Evolutionary conservation across 2,888 invertebrate genomes (phyloP), one percentile per base, ranked within the genome.

Genomic region (Mactromeris polynyma): DNA sequence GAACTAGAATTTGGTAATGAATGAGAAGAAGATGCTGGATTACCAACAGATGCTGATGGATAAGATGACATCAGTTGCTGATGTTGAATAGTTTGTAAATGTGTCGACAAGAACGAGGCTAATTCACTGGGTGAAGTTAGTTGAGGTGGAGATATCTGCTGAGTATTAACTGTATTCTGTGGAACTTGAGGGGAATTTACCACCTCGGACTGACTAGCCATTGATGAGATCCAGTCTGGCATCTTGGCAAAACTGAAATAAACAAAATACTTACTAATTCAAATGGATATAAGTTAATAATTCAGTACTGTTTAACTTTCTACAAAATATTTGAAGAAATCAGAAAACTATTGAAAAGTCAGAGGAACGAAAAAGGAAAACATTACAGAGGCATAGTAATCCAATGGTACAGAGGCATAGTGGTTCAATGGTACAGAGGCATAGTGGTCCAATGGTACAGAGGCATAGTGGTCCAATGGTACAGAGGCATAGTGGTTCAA

Each of bases 171-270:
- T 14, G 81, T 33, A 58, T n/a, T 81, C 26, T 84, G 80, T 6
- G 85, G 69, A 17, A 26, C 36, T 42, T 40, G n/a, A 31, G 73
- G 38, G 21, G 38, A 38, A 14, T 9, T 33, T 14, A 81, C 42
- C 6, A 19, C 7, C 26, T 87, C 85, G 17, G 46, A n/a, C 21
- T 82, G 84, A 77, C 86, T 79, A 42, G 86, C 87, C 4, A 90
- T 81, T 0, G 90, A 86, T 38, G 92, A 85, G 4, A 89, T 89
- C 90, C 90, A 91, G 26, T 91, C 89, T 54, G 88, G 88, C 40
- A 89, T 89, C 79, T 91, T 86, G 46, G 92, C 84, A 81, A 91
- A 86, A 88, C 92, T 92, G 88, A 26, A 91, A 87, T 54, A 58
- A 31, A 85, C 33, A 40, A 38, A 31, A 46, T 46, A 31, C 26